Conservation (phyloP, 2,797 vertebrate genomes). For the Columba guinea region DNA sequence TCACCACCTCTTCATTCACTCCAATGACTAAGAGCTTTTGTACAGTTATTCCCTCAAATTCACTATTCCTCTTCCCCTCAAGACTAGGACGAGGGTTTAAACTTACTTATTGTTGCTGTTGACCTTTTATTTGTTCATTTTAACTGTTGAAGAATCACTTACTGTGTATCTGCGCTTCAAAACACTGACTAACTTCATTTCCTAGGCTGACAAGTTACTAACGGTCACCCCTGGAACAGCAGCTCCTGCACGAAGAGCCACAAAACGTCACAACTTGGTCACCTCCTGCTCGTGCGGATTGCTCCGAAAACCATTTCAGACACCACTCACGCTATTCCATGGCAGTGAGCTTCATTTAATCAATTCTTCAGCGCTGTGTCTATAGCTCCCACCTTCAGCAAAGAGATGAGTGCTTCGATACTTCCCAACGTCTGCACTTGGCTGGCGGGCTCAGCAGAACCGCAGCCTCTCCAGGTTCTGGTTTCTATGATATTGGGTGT, state of each 20-base stretch:
- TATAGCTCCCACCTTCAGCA: not conserved
- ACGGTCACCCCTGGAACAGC: not conserved
- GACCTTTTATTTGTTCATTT: not conserved
- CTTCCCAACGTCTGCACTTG: not conserved
- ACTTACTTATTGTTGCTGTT: not conserved
- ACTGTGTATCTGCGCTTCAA: not conserved
- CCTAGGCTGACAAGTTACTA: not conserved
- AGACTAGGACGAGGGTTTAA: not conserved
- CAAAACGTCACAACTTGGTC: not conserved
- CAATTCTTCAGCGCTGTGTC: not conserved
- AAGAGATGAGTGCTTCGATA: not conserved
- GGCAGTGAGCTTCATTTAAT: not conserved
- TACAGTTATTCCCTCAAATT: not conserved
- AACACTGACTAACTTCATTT: not conserved
- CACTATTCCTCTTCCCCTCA: not conserved
- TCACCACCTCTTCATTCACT: not conserved
- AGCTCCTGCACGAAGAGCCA: not conserved
- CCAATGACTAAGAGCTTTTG: not conserved
- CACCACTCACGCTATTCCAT: not conserved
- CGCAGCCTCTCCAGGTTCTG: not conserved
- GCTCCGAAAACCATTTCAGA: conserved; percentile 1
- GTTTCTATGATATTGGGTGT: accelerated
- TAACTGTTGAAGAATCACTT: not conserved
- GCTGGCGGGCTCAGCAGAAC: not conserved
- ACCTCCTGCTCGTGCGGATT: not conserved